Evolutionary conservation across 2,888 invertebrate species (phyloP).

Genomic region (Biston betularia): DNA sequence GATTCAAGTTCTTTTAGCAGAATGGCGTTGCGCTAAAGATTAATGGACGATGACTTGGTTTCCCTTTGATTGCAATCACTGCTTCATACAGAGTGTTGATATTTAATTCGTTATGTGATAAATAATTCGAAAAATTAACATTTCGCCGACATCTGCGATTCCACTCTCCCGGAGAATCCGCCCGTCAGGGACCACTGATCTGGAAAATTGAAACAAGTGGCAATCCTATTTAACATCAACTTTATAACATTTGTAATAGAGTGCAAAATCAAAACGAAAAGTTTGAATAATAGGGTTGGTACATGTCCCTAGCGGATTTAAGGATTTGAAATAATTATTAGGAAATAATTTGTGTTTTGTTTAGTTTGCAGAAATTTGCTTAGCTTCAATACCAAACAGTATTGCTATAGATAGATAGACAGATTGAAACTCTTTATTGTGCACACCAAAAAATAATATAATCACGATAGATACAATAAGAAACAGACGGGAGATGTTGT

Average conservation of each 20-base stretch:
- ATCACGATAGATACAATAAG: no score
- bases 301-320: conserved; percentile 69
- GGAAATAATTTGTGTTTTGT: conserved; percentile 54
- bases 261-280: conserved; percentile 6
- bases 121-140: conserved; percentile 47
- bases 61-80: not conserved
- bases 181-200: conserved; percentile 71
- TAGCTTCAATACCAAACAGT: not conserved
- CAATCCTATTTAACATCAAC: conserved; percentile 15
- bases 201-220: conserved; percentile 82
- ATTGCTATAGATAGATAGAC: not conserved
- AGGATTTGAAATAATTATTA: conserved; percentile 70
- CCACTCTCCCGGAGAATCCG: conserved; percentile 29
- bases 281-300: conserved; percentile 35
- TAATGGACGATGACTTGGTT: not conserved
- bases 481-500: no score
- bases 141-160: conserved; percentile 66
- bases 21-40: not conserved
- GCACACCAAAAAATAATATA: no score
- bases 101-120: conserved; percentile 40
- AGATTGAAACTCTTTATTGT: not conserved
- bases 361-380: conserved; percentile 1
- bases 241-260: conserved; percentile 5
- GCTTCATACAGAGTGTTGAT: conserved; percentile 9
- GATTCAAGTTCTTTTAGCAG: not conserved